Evolutionary conservation across 2,113 vertebrate species (phyloP), one percentile per base, ranked within the genome.

Genomic region (Hippocampus zosterae): DNA sequence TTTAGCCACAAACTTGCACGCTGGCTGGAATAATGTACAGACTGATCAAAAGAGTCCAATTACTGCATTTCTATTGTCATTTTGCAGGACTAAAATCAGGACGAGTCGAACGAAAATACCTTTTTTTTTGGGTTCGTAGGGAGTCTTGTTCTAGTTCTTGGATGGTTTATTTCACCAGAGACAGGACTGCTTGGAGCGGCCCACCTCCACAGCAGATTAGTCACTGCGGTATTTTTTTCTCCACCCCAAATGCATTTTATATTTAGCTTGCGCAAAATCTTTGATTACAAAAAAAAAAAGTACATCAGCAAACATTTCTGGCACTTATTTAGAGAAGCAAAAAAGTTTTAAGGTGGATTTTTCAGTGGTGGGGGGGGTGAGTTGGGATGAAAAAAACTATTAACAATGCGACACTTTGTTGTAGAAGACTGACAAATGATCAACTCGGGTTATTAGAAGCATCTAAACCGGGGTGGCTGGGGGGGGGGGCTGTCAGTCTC

Each of bases 191-290:
- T 82, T 85, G 84, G 89, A 88, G 87, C 86, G 87, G 87, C 89
- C 85, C 83, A 88, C 90, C 86, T 84, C 88, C 85, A 87, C 86
- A 71, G 86, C 77, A 87, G 78, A 89, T 91, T 90, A 89, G 83
- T 90, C 90, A 90, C 78, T 85, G 77, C 67, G 76, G 73, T 70
- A 60, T 40, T 21, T 77, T 69, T 79, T 68, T 59, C 37, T 4
- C 13, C 56, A 18, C 46, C 48, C 10, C 71, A 80, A 83, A 75
- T 72, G 61, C 79, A 77, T 81, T 81, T 78, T 77, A 71, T 73
- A 55, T 55, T 55, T 68, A 73, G 72, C 74, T 79, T 80, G 62
- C 52, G 71, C 67, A 37, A 78, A 80, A 64, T 68, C 79, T 86
- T 82, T 87, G 74, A 85, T 60, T 60, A 18, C 1, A 33, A 75